Conservation (phyloP, 2,113 vertebrate species). For the Phyllostomus discolor region DNA sequence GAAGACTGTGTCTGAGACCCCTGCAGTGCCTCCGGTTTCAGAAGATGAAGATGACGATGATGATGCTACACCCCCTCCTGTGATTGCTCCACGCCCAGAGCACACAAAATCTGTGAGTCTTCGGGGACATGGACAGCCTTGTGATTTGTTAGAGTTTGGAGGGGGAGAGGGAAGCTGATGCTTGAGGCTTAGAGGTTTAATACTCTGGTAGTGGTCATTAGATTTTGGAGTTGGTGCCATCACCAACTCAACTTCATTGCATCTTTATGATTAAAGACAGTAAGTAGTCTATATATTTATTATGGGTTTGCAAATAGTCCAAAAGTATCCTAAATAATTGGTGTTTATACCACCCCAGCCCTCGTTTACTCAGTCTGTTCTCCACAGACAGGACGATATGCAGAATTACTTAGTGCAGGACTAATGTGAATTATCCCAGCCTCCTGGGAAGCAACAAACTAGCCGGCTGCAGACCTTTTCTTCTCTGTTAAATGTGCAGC, state of each 20-base stretch:
- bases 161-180: neutral
- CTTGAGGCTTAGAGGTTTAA: neutral
- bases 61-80: conserved; percentile 90
- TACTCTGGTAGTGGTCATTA: neutral
- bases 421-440: conserved; percentile 35
- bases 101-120: conserved; percentile 96
- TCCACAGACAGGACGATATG: neutral
- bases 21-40: conserved; percentile 91
- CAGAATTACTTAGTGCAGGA: conserved; percentile 26
- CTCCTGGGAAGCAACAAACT: conserved; percentile 49
- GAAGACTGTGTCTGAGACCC: conserved; percentile 91
- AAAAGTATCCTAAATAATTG: neutral
- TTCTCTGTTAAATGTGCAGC: conserved; percentile 37
- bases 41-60: conserved; percentile 93
- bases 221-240: neutral
- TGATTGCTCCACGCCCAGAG: conserved; percentile 93
- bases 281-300: neutral
- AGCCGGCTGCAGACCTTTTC: neutral
- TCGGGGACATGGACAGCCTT: neutral
- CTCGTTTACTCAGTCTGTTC: neutral
- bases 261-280: conserved; percentile 27
- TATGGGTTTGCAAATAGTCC: neutral
- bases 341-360: neutral
- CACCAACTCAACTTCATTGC: neutral
- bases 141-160: neutral